Conservation (phyloP, 2,797 vertebrate species). For the Acrossocheilus fasciatus region DNA sequence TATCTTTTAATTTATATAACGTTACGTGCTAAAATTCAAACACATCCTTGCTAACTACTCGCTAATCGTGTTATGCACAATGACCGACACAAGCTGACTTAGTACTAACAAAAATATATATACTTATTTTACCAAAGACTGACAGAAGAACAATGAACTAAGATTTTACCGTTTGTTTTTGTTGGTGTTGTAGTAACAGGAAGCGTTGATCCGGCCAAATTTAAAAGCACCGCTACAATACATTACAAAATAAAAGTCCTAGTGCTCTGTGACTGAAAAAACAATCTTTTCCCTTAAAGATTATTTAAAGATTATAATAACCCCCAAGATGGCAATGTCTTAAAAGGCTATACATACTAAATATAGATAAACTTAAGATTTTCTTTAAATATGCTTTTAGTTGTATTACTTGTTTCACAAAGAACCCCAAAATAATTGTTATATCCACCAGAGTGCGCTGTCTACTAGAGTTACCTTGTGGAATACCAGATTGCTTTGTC, state of each 20-base stretch:
- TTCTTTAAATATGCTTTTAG: neutral
- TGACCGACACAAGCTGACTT: neutral
- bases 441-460: slow-evolving; percentile 12
- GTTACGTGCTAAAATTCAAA: neutral
- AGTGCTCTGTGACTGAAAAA: neutral
- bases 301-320: neutral
- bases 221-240: slow-evolving; percentile 49
- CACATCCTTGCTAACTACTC: neutral
- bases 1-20: neutral
- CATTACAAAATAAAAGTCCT: slow-evolving; percentile 45
- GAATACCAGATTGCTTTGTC: neutral
- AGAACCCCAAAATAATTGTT: neutral
- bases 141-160: neutral
- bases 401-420: neutral
- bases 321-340: neutral
- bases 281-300: neutral
- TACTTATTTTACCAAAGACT: neutral
- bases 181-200: slow-evolving; percentile 24
- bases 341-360: neutral
- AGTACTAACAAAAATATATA: neutral
- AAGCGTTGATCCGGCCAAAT: neutral
- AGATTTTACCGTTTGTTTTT: slow-evolving; percentile 18
- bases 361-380: neutral
- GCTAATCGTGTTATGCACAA: neutral
- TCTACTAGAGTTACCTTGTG: neutral